A percentile compares a stretch with the other conserved stretches of the same genome.
phyloP scores from a whole-genome alignment of 2,113 vertebrate genomes.

The Beaufortia kweichowensis region DNA sequence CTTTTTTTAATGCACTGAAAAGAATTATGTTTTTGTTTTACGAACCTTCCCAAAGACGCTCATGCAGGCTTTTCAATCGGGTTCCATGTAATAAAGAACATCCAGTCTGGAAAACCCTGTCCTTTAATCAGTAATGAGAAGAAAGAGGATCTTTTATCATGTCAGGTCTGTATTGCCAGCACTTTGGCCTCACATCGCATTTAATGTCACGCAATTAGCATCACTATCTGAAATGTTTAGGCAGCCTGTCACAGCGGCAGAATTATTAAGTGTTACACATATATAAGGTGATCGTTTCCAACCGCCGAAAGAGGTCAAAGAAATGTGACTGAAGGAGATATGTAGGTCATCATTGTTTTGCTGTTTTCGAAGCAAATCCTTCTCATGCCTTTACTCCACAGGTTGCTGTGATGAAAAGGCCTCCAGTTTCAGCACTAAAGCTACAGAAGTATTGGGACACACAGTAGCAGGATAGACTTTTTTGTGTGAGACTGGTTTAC shows the following conservation, averaged over 20 bases:
- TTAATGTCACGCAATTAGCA: neutral
- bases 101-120: neutral
- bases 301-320: slow-evolving; percentile 1
- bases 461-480: slow-evolving; percentile 62
- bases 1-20: neutral
- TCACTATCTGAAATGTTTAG: slow-evolving; percentile 14
- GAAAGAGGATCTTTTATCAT: slow-evolving; percentile 28
- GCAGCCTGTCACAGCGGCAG: neutral
- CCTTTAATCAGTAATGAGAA: slow-evolving; percentile 30
- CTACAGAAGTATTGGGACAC: slow-evolving; percentile 62
- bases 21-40: neutral
- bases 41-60: neutral
- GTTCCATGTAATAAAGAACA: slow-evolving; percentile 15
- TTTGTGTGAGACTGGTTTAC: slow-evolving; percentile 63
- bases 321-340: slow-evolving; percentile 1
- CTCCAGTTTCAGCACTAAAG: slow-evolving; percentile 54
- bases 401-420: slow-evolving; percentile 62
- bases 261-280: slow-evolving; percentile 9
- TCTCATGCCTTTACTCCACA: slow-evolving; percentile 48
- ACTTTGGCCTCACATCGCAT: slow-evolving; percentile 5
- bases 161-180: slow-evolving; percentile 22
- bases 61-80: too few species aligned
- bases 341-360: slow-evolving; percentile 36
- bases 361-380: slow-evolving; percentile 22
- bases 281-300: slow-evolving; percentile 12